Conservation (phyloP, 2,888 invertebrate species). For the Tenthredo distinguenda region DNA sequence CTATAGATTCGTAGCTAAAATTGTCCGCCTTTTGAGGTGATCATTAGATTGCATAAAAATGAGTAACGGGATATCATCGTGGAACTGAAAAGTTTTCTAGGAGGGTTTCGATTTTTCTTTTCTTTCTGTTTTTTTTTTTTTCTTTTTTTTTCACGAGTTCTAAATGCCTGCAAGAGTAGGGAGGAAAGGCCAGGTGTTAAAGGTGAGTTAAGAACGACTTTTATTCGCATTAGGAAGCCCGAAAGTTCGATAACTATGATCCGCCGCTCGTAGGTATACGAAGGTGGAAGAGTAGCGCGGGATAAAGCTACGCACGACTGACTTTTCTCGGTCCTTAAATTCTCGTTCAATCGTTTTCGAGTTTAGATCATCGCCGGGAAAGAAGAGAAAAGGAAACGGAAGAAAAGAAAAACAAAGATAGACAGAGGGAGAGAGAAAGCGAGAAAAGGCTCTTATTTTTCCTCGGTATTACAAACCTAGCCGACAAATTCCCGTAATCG, state of each 20-base stretch:
- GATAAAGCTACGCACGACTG: conserved; percentile 38
- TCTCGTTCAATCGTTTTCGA: conserved; percentile 44
- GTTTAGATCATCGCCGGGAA: not conserved
- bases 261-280: conserved; percentile 5
- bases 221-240: conserved; percentile 44
- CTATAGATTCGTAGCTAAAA: not conserved
- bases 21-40: not conserved
- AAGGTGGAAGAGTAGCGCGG: conserved; percentile 5
- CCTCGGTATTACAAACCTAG: not conserved
- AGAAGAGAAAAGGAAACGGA: not conserved
- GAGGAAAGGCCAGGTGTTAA: conserved; percentile 15
- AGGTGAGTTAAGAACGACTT: conserved; percentile 41
- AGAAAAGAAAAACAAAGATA: not conserved
- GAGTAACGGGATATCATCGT: not conserved
- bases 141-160: not conserved
- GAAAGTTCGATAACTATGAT: conserved; percentile 49
- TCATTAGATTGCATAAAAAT: not conserved
- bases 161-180: not conserved
- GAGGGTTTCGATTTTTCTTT: not conserved
- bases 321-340: conserved; percentile 39
- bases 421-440: not conserved
- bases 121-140: not conserved
- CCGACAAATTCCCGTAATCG: conserved; percentile 16
- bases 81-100: not conserved
- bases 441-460: not conserved